phyloP scores from a whole-genome alignment of 2,888 invertebrate species.

The Drosophila recens region DNA sequence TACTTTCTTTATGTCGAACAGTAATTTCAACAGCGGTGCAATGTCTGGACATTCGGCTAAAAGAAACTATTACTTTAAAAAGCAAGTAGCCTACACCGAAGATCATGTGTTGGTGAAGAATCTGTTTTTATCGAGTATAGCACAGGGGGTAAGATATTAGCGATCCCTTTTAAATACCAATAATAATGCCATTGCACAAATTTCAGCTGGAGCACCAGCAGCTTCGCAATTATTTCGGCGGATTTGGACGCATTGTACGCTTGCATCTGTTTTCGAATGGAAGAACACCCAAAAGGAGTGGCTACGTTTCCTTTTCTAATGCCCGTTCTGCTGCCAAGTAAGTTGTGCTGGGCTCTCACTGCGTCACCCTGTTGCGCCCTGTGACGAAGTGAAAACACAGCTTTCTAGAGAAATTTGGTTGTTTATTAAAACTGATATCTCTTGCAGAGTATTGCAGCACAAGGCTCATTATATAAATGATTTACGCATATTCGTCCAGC shows the following conservation, averaged over 20 bases:
- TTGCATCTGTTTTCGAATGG: conserved; percentile 24
- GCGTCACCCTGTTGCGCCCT: background rate
- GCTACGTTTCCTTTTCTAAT: conserved; percentile 39
- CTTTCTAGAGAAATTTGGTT: background rate
- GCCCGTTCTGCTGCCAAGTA: conserved; percentile 52
- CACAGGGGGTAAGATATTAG: conserved; percentile 34
- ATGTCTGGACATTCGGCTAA: background rate
- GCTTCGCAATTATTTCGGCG: conserved; percentile 28
- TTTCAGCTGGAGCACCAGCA: conserved; percentile 31
- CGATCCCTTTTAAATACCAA: background rate
- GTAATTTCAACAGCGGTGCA: background rate
- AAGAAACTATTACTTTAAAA: conserved; percentile 35
- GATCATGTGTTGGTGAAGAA: conserved; percentile 56
- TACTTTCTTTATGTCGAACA: background rate
- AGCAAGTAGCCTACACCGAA: conserved; percentile 57
- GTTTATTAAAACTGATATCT: no score
- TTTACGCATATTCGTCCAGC: conserved; percentile 34
- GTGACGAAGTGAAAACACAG: background rate
- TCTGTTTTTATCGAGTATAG: conserved; percentile 36
- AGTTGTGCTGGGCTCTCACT: conserved; percentile 1
- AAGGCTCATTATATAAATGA: conserved; percentile 31
- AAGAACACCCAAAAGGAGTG: conserved; percentile 3
- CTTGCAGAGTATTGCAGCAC: conserved; percentile 28
- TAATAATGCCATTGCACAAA: background rate
- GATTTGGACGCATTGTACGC: conserved; percentile 40